Conservation (phyloP, 2,888 invertebrate species). For the Leptinotarsa peninsularis region DNA sequence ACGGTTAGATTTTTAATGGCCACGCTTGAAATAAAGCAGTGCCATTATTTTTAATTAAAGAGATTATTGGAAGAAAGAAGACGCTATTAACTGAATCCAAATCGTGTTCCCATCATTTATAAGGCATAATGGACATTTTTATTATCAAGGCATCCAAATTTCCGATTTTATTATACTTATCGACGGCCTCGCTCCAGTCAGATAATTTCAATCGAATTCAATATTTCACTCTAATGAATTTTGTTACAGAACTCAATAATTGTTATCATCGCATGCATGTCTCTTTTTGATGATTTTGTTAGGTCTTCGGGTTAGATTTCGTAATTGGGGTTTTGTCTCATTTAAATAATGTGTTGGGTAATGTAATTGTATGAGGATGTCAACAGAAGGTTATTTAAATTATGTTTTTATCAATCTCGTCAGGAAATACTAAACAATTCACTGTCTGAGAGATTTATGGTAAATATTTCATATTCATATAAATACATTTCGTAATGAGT, state of each 20-base stretch:
- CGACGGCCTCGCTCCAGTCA: slow-evolving; percentile 37
- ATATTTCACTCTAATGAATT: slow-evolving; percentile 26
- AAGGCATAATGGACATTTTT: slow-evolving; percentile 28
- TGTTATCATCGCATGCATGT: slow-evolving; percentile 30
- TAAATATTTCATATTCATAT: background rate
- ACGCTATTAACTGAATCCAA: slow-evolving; percentile 14
- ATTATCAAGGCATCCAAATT: slow-evolving; percentile 35
- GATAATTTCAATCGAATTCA: slow-evolving; percentile 30
- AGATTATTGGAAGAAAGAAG: slow-evolving; percentile 30
- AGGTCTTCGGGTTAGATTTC: slow-evolving; percentile 31
- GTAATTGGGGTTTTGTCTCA: slow-evolving; percentile 18
- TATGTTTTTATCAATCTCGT: background rate
- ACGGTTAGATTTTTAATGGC: slow-evolving; percentile 31
- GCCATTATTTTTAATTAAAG: slow-evolving; percentile 37
- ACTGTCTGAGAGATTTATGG: background rate
- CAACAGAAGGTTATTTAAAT: slow-evolving; percentile 15
- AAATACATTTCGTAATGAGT: background rate
- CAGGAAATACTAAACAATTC: slow-evolving; percentile 13
- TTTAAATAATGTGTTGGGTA: slow-evolving; percentile 13
- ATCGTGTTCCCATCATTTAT: slow-evolving; percentile 28
- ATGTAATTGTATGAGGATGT: slow-evolving; percentile 7
- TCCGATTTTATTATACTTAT: slow-evolving; percentile 36
- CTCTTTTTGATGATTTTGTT: slow-evolving; percentile 28
- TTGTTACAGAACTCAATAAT: slow-evolving; percentile 26
- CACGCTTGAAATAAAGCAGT: slow-evolving; percentile 31